Evolutionary conservation across 2,113 vertebrate species (phyloP).

Genomic region (Gobius niger): DNA sequence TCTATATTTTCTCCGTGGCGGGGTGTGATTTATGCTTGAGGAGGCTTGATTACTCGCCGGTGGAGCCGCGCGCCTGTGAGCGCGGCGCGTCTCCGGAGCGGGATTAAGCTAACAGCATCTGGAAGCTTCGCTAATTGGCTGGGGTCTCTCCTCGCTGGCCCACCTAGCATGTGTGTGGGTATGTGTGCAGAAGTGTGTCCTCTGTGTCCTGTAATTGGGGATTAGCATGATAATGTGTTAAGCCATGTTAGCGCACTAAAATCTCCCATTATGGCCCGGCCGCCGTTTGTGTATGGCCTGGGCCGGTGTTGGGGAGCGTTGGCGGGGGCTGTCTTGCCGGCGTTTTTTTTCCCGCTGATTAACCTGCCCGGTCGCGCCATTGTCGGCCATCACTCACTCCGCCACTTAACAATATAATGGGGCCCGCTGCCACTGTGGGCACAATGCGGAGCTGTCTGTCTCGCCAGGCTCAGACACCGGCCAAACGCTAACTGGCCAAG

Average conservation of each 20-base stretch:
- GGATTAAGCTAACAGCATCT: slow-evolving; percentile 69
- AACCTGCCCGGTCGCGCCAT: slow-evolving; percentile 39
- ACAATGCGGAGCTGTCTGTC: not conserved
- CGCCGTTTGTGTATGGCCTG: not conserved
- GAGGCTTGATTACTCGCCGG: slow-evolving; percentile 38
- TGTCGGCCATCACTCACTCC: slow-evolving; percentile 39
- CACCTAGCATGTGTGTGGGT: slow-evolving; percentile 46
- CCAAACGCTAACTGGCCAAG: not conserved
- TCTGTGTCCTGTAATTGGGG: slow-evolving; percentile 59
- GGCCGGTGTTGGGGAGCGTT: not conserved
- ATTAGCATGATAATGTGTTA: slow-evolving; percentile 66
- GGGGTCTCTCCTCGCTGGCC: slow-evolving; percentile 59
- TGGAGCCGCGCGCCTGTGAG: not conserved
- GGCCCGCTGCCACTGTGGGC: slow-evolving; percentile 31
- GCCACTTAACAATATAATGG: slow-evolving; percentile 51
- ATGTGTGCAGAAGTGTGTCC: slow-evolving; percentile 2
- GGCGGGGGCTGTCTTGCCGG: slow-evolving; percentile 17
- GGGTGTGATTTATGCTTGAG: slow-evolving; percentile 38
- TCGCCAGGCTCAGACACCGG: slow-evolving; percentile 5
- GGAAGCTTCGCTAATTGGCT: slow-evolving; percentile 70
- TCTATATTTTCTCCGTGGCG: slow-evolving; percentile 17
- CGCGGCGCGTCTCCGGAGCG: slow-evolving; percentile 45
- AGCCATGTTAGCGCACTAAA: slow-evolving; percentile 40
- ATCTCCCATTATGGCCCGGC: slow-evolving; percentile 42
- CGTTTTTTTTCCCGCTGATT: slow-evolving; percentile 35